phyloP scores from a whole-genome alignment of 2,113 vertebrate genomes.

The Atractosteus spatula region DNA sequence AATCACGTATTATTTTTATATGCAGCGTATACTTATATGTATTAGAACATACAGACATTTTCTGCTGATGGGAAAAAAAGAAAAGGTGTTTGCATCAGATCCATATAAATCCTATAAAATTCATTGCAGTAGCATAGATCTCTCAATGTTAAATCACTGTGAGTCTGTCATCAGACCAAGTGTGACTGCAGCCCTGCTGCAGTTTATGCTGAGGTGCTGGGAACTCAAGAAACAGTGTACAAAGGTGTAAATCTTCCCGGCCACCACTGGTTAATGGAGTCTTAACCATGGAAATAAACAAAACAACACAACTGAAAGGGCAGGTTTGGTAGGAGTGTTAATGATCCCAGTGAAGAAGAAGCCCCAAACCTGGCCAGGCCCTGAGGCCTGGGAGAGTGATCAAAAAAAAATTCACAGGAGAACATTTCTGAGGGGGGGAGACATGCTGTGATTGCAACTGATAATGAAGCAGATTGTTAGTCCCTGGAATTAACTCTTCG shows the following conservation, averaged over 20 bases:
- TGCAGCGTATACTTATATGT: too few relatives aligned
- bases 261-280: neutral
- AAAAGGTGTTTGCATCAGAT: too few relatives aligned
- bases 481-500: neutral
- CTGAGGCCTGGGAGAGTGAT: constrained; percentile 2
- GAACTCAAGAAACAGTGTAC: neutral
- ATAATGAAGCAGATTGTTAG: constrained; percentile 14
- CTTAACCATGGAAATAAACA: neutral
- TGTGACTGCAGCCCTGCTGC: too few relatives aligned
- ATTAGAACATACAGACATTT: too few relatives aligned
- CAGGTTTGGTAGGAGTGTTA: neutral
- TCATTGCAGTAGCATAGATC: too few relatives aligned
- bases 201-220: too few relatives aligned
- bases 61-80: too few relatives aligned
- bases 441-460: neutral
- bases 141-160: too few relatives aligned
- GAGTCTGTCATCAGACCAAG: too few relatives aligned
- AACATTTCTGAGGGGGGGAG: neutral
- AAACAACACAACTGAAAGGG: neutral
- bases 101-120: too few relatives aligned
- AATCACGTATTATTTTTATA: too few relatives aligned
- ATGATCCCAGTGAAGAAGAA: neutral
- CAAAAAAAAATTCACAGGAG: neutral
- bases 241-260: neutral
- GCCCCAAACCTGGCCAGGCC: neutral